A percentile compares a stretch with the other conserved stretches of the same genome.
Conservation (phyloP, 2,888 invertebrate genomes). For the Chouioia cunea region DNA sequence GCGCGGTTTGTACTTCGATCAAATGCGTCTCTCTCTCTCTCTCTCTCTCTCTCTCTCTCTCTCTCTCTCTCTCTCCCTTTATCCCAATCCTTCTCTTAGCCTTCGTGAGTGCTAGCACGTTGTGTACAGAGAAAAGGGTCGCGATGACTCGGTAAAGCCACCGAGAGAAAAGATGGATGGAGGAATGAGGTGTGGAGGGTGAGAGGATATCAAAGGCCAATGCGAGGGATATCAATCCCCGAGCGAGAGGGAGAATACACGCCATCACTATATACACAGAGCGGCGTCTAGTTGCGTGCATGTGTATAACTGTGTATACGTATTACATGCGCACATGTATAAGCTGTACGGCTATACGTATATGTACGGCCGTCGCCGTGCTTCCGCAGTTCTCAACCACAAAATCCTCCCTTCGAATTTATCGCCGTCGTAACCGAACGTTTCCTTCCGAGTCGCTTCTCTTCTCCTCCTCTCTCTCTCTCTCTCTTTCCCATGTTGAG, state of each 20-base stretch:
- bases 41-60: too few species aligned
- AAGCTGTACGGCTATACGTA: conserved; percentile 11
- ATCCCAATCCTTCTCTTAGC: too few species aligned
- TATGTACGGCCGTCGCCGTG: conserved; percentile 53
- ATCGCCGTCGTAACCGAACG: conserved; percentile 59
- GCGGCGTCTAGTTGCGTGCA: too few species aligned
- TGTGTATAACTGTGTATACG: not conserved
- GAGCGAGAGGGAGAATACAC: conserved; percentile 19
- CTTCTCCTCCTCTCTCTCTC: conserved; percentile 63
- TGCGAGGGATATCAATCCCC: conserved; percentile 66
- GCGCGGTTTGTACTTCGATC: conserved; percentile 40
- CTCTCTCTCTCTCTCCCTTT: too few species aligned
- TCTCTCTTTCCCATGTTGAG: conserved; percentile 16
- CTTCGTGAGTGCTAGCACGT: too few species aligned
- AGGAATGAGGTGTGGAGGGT: conserved; percentile 5
- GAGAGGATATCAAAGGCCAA: conserved; percentile 64
- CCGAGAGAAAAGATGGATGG: not conserved
- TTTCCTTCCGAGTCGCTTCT: conserved; percentile 63
- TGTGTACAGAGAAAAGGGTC: conserved; percentile 36
- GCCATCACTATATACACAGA: not conserved
- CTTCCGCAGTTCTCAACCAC: conserved; percentile 66
- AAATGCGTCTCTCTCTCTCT: too few species aligned
- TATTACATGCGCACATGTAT: not conserved
- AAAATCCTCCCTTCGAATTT: conserved; percentile 64
- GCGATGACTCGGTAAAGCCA: not conserved